Evolutionary conservation across 2,113 vertebrate species (phyloP).

Genomic region (Nothoprocta perdicaria): DNA sequence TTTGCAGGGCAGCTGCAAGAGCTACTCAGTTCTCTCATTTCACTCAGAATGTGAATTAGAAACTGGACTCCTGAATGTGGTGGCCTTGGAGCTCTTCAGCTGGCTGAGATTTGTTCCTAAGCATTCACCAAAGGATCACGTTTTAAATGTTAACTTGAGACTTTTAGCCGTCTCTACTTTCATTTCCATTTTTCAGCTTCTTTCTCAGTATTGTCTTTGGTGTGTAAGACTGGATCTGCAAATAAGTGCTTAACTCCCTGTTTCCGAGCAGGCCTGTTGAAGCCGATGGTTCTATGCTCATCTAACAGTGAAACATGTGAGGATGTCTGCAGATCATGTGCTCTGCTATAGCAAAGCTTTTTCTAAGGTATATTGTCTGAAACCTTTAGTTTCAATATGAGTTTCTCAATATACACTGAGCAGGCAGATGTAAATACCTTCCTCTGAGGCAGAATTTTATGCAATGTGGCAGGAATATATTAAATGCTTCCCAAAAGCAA

Average conservation of each 20-base stretch:
- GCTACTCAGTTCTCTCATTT: neutral
- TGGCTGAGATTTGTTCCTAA: neutral
- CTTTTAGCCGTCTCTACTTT: neutral
- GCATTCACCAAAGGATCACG: neutral
- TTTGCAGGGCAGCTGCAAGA: neutral
- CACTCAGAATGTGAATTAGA: neutral
- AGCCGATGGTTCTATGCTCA: accelerated
- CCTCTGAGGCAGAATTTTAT: neutral
- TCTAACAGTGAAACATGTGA: neutral
- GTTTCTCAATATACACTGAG: neutral
- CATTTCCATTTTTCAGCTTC: neutral
- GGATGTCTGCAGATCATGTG: neutral
- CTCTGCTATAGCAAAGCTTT: neutral
- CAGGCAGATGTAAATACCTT: neutral
- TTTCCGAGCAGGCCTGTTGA: neutral
- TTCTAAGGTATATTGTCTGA: neutral
- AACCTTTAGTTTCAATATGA: neutral
- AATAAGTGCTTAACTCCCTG: accelerated
- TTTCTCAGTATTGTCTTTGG: neutral
- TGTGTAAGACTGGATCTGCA: neutral
- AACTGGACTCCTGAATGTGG: neutral
- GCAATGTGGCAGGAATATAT: neutral
- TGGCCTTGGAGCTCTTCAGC: neutral
- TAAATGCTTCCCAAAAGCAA: neutral
- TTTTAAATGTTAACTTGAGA: neutral